Base-by-base conservation (phyloP, 2,888 invertebrate species). In the Cryptophagus acutangulus region DNA sequence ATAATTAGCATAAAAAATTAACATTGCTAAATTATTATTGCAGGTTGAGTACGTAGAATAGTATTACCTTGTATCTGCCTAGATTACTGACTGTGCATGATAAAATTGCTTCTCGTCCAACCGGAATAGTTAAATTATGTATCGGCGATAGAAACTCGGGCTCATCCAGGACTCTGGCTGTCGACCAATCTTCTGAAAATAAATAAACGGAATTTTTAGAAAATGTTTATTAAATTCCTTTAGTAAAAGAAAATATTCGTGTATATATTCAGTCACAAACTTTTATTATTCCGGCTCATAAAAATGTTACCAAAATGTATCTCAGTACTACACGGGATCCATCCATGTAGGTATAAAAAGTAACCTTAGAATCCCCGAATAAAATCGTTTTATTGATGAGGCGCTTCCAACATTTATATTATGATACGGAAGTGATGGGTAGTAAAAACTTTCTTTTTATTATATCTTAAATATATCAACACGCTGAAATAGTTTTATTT, bases 31-130 rank as follows among this genome's bases (percentile, higher is more conserved):
- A n/a, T n/a, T n/a, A n/a, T n/a, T n/a, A n/a, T n/a, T n/a, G n/a
- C n/a, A n/a, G n/a, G n/a, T n/a, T n/a, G n/a, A n/a, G n/a, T n/a
- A n/a, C n/a, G n/a, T n/a, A n/a, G 10, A 10, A n/a, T 31, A 31
- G 8, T 31, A 72, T 74, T 66, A 81, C 81, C 75, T 79, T 80
- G 56, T 80, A 80, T 65, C 76, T 77, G 17, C 76, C 79, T 25
- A 81, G 67, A 53, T 78, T 78, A 25, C 73, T 74, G 33, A 81
- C 80, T 20, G 77, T 74, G 53, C 81, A 81, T n/a, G 79, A 77
- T 0, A 81, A 63, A 1, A 75, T 71, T 0, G 80, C 80, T 54
- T 81, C 81, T 42, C 79, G 65, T n/a, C 81, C 81, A 1, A 79
- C 71, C 33, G 78, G 77, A 50, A 79, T 76, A 1, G 81, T 81